Evolutionary conservation across 2,888 invertebrate genomes (phyloP), one percentile per base, ranked within the genome.

Genomic region (Biston betularia): DNA sequence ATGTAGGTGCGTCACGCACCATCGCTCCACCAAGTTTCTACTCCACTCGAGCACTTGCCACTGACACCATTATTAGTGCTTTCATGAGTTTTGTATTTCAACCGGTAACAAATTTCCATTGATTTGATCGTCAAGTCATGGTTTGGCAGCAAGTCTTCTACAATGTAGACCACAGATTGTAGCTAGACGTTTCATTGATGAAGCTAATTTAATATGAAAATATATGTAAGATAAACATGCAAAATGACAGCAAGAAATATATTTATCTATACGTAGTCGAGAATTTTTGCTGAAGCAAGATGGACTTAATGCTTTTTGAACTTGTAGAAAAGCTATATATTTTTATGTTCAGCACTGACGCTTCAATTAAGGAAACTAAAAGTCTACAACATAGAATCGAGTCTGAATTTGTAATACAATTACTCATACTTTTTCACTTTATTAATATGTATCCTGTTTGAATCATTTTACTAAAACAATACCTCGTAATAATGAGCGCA

Each of bases 21-120:
- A 91, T 89, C 79, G 89, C 86, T 55, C 72, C 86, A 56, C 72
- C 83, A 78, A 83, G 88, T 90, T 90, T 91, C 91, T 90, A 88
- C 86, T 89, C 82, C 83, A 81, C 79, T 75, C 78, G 75, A 79
- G 75, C 77, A 70, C 77, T 67, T 67, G 70, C 74, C 81, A 86
- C 78, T 80, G 79, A 78, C 82, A 86, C 84, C 85, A 82, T 81
- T 75, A 78, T 78, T 71, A 63, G 67, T 42, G 55, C 72, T 72
- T 71, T 71, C 72, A 70, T 69, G 64, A 68, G 63, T 68, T 69
- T 70, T 63, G 55, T 55, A n/a, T 66, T 38, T 38, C 45, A 53
- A 57, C 56, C 49, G 42, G 40, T 54, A 24, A 54, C 68, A 48
- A 58, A 50, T 63, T 63, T 69, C 12, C 6, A 12, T 14, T n/a